A percentile compares a stretch with the other conserved stretches of the same genome.
phyloP scores from a whole-genome alignment of 1,140 invertebrate species.

The Drosophila quadrilineata region DNA sequence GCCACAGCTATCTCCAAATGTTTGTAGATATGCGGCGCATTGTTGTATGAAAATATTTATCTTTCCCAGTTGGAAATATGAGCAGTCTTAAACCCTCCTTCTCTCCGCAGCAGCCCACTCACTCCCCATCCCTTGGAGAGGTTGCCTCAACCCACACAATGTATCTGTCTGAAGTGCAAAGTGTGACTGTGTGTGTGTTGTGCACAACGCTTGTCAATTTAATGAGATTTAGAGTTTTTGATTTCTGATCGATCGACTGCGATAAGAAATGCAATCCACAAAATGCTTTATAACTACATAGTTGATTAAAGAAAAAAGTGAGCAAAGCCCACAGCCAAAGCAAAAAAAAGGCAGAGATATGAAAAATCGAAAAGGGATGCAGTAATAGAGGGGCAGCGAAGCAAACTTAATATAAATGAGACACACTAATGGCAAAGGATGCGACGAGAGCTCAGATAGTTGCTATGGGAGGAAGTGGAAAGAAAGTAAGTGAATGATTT shows the following conservation, averaged over 20 bases:
- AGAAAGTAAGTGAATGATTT: no score
- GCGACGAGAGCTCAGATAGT: no score
- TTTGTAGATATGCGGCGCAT: no score
- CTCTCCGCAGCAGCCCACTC: not conserved
- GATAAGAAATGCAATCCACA: slow-evolving; percentile 24
- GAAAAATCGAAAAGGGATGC: no score
- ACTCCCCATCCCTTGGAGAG: not conserved
- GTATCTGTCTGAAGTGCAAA: slow-evolving; percentile 9
- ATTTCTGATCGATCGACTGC: slow-evolving; percentile 68
- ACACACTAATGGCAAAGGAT: no score
- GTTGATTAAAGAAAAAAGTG: not conserved
- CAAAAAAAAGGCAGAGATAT: not conserved
- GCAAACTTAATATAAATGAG: no score
- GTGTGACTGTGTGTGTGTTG: slow-evolving; percentile 20
- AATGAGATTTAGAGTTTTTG: slow-evolving; percentile 73
- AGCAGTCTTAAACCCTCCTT: not conserved
- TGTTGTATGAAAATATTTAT: slow-evolving; percentile 65
- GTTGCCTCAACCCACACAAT: not conserved
- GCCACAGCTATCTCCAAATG: no score
- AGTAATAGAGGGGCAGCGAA: no score
- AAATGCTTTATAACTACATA: not conserved
- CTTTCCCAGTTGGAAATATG: slow-evolving; percentile 59
- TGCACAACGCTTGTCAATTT: slow-evolving; percentile 60
- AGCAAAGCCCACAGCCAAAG: not conserved
- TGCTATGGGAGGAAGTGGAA: no score